Evolutionary conservation across 2,797 vertebrate genomes (phyloP), one percentile per base, ranked within the genome.

Genomic region (Chlorospingus semifuscus): DNA sequence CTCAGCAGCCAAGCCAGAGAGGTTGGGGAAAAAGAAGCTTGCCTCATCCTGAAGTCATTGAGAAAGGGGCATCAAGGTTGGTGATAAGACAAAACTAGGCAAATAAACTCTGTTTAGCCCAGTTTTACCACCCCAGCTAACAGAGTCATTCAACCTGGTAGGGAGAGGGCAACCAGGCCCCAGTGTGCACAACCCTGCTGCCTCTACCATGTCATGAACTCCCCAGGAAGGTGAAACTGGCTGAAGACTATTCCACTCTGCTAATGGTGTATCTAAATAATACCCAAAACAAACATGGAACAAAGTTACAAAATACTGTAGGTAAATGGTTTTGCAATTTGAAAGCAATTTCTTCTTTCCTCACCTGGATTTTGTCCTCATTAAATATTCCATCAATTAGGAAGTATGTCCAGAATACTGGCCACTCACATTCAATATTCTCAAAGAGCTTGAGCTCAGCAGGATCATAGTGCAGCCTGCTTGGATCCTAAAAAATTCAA

Each of bases 381-480:
- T 79, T 97, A 96, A 99, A 99, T 91, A 99, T 97, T 32, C 99
- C 99, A 82, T 99, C 99, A 75, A 99, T 98, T 83, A 99, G 98
- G 85, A 99, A 98, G 74, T 99, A 99, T 0, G 99, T 99, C 99
- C 99, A 99, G 97, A 99, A 99, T 29, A 99, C 98, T 0, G 99
- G 99, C 99, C 99, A 99, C 83, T 99, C 99, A 77, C 99, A 99
- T 96, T 99, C 99, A 41, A 99, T 99, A 87, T 99, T 99, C 97
- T 99, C 99, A 98, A 99, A 99, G 71, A 99, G 98, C 93, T 99
- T 99, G 77, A 99, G 98, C 96, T 99, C 99, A 53, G 99, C 99
- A 9, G 99, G 99, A 95, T 99, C 99, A 64, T 99, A 99, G 97
- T 99, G 99, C 76, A 99, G 97, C 70, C 99, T 98, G 79, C 96